These are phyloP conservation scores for Nebria salina DNA, from an alignment of 2,888 invertebrate species.

Conservation along the genomic window DNA sequence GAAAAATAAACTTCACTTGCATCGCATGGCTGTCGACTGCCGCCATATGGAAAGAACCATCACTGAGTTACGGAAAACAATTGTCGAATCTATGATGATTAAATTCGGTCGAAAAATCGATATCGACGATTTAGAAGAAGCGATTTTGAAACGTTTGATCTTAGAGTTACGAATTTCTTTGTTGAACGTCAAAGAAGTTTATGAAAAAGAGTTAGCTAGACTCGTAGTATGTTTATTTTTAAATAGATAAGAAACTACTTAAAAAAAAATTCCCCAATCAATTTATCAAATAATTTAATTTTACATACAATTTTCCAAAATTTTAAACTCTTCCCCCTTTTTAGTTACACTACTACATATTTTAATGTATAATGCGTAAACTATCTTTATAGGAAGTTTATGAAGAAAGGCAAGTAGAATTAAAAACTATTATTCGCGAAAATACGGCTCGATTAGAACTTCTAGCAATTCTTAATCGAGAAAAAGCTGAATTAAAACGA, in stretches of 20 bases:
- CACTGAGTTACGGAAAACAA: slow-evolving; percentile 66
- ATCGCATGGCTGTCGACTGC: slow-evolving; percentile 76
- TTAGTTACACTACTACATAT: neutral
- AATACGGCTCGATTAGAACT: slow-evolving; percentile 68
- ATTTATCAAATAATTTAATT: no score
- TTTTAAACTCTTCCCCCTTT: no score
- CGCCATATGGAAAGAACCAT: slow-evolving; percentile 73
- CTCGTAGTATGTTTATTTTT: slow-evolving; percentile 56
- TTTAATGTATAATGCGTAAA: neutral
- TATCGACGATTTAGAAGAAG: slow-evolving; percentile 68
- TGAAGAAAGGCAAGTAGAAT: slow-evolving; percentile 57
- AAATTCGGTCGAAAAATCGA: slow-evolving; percentile 69
- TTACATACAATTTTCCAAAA: no score
- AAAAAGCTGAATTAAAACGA: slow-evolving; percentile 64
- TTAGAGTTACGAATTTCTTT: slow-evolving; percentile 66
- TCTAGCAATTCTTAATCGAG: slow-evolving; percentile 66
- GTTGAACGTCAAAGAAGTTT: slow-evolving; percentile 62
- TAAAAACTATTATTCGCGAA: slow-evolving; percentile 63
- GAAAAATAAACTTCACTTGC: slow-evolving; percentile 73
- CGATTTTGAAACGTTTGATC: slow-evolving; percentile 66
- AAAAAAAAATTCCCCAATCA: neutral
- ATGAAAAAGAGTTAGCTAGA: slow-evolving; percentile 62
- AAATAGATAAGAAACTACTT: neutral
- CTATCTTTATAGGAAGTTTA: slow-evolving; percentile 55
- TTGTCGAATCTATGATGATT: slow-evolving; percentile 64